phyloP scores from a whole-genome alignment of 2,888 invertebrate species.

The Hirudinaria manillensis region DNA sequence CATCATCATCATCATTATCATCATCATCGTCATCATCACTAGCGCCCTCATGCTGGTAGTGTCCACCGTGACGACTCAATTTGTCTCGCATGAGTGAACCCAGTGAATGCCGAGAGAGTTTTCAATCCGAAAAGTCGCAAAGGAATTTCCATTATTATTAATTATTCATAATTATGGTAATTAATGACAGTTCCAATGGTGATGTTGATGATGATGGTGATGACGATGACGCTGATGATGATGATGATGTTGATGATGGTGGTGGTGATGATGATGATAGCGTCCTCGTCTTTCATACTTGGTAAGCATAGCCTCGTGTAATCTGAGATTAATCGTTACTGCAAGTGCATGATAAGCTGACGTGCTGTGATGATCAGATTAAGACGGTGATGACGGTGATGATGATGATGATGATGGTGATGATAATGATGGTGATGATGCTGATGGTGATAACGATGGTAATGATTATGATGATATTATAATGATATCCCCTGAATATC shows the following conservation, averaged over 20 bases:
- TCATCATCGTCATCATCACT: slow-evolving; percentile 25
- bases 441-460: slow-evolving; percentile 27
- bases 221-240: slow-evolving; percentile 27
- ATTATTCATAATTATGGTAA: no score
- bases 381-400: slow-evolving; percentile 31
- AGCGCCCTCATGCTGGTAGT: not conserved
- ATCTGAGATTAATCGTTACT: slow-evolving; percentile 23
- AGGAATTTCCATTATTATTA: no score
- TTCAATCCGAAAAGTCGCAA: no score
- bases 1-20: slow-evolving; percentile 18
- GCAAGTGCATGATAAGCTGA: slow-evolving; percentile 13
- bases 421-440: slow-evolving; percentile 31
- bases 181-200: slow-evolving; percentile 8
- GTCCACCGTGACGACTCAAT: not conserved
- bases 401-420: slow-evolving; percentile 32
- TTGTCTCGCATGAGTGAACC: no score
- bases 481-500: not conserved
- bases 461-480: slow-evolving; percentile 26
- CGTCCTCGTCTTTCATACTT: no score
- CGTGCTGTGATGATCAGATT: slow-evolving; percentile 20
- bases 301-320: slow-evolving; percentile 14
- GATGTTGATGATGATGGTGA: slow-evolving; percentile 21
- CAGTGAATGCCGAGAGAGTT: no score
- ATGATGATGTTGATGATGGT: slow-evolving; percentile 19
- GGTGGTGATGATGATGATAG: slow-evolving; percentile 12